Conservation (phyloP, 2,113 vertebrate genomes). For the Labeo rohita region DNA sequence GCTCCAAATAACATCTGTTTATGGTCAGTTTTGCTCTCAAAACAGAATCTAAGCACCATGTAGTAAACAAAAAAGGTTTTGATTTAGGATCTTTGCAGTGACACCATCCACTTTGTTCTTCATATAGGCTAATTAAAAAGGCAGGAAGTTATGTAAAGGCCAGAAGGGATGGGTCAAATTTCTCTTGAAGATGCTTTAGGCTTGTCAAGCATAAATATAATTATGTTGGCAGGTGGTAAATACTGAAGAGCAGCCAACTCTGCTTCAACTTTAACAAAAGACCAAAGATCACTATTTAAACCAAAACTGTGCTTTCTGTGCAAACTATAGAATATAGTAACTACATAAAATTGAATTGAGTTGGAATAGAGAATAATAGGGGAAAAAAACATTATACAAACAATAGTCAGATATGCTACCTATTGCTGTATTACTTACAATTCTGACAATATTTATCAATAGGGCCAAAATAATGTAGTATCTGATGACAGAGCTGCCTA, state of each 20-base stretch:
- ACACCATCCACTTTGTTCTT: conserved; percentile 56
- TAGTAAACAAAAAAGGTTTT: neutral
- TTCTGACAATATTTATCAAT: neutral
- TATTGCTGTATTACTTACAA: neutral
- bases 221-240: neutral
- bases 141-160: neutral
- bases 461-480: neutral
- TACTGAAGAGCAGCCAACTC: neutral
- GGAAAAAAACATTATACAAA: neutral
- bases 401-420: neutral
- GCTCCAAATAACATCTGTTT: neutral
- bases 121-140: neutral
- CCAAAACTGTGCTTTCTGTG: neutral
- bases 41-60: conserved; percentile 24
- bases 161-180: neutral
- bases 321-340: neutral
- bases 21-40: neutral
- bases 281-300: neutral
- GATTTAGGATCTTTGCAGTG: conserved; percentile 50
- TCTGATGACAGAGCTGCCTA: neutral
- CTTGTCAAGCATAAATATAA: neutral
- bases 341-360: neutral
- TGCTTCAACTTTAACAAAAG: neutral
- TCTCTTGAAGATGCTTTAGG: neutral
- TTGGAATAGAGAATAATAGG: neutral